Conservation (phyloP, 2,113 vertebrate species). For the Calyptommatus sinebrachiatus region DNA sequence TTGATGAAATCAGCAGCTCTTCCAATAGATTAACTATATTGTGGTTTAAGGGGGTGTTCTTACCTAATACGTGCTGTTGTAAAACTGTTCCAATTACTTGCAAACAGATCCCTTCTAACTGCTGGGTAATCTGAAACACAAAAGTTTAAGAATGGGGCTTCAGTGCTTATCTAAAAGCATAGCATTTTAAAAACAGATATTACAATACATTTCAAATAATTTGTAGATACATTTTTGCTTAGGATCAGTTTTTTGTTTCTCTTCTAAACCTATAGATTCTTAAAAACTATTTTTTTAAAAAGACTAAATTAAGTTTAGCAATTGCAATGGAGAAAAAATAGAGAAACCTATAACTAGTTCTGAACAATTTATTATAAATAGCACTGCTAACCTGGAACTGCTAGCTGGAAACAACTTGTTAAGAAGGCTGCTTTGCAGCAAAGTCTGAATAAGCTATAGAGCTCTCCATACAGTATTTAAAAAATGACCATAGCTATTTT, state of each 20-base stretch:
- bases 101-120: slow-evolving; percentile 98
- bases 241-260: neutral
- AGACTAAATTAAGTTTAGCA: too few species aligned
- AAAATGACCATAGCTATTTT: neutral
- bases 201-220: neutral
- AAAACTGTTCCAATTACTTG: slow-evolving; percentile 97
- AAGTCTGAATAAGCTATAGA: neutral
- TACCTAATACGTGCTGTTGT: slow-evolving; percentile 97
- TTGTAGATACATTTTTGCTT: neutral
- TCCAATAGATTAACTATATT: slow-evolving; percentile 19
- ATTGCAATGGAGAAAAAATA: too few species aligned
- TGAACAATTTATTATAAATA: too few species aligned
- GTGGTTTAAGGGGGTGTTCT: slow-evolving; percentile 26
- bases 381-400: too few species aligned
- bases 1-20: slow-evolving; percentile 30
- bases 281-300: too few species aligned
- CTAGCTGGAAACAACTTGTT: too few species aligned
- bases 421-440: neutral
- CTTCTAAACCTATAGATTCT: neutral
- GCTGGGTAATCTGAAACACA: slow-evolving; percentile 89
- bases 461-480: neutral
- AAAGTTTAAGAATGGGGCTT: slow-evolving; percentile 21
- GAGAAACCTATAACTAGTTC: too few species aligned
- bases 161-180: slow-evolving; percentile 16
- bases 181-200: neutral